phyloP scores from a whole-genome alignment of 2,113 vertebrate genomes.

The Thryonomys swinderianus region DNA sequence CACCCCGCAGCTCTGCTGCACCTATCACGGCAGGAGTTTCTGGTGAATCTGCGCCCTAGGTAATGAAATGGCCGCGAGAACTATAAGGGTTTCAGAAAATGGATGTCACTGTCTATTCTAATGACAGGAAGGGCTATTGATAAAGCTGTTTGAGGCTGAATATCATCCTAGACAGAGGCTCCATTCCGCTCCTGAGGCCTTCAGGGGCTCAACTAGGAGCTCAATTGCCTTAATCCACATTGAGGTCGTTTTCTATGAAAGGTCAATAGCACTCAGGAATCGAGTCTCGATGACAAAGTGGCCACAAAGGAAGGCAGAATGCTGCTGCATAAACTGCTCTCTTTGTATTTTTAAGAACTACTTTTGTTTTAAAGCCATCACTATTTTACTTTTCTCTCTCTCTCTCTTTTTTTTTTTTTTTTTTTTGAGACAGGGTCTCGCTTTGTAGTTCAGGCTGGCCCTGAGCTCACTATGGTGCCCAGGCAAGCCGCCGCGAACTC shows the following conservation, averaged over 20 bases:
- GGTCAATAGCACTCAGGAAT: slow-evolving; percentile 10
- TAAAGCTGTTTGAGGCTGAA: slow-evolving; percentile 60
- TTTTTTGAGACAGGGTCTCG: no score
- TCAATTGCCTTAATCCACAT: not conserved
- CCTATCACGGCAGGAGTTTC: slow-evolving; percentile 50
- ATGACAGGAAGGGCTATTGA: slow-evolving; percentile 62
- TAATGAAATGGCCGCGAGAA: slow-evolving; percentile 65
- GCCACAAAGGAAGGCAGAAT: not conserved
- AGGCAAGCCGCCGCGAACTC: no score
- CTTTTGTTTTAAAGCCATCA: slow-evolving; percentile 1
- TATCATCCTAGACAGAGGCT: slow-evolving; percentile 43
- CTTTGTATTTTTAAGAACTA: slow-evolving; percentile 7
- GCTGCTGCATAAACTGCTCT: not conserved
- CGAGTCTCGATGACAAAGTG: not conserved
- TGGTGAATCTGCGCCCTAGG: slow-evolving; percentile 62
- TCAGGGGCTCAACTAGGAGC: not conserved
- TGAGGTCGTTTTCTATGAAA: slow-evolving; percentile 60
- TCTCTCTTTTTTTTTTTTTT: no score
- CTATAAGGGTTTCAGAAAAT: slow-evolving; percentile 53
- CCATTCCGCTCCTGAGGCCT: not conserved
- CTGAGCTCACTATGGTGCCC: no score
- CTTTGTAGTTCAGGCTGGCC: no score
- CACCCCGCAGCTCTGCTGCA: not conserved
- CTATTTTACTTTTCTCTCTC: not conserved
- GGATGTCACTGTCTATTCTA: slow-evolving; percentile 61